Percentiles rank a stretch among this genome's conserved stretches.
These are phyloP conservation scores for Carabus problematicus DNA, from an alignment of 2,888 invertebrate genomes.

Conservation along the genomic window DNA sequence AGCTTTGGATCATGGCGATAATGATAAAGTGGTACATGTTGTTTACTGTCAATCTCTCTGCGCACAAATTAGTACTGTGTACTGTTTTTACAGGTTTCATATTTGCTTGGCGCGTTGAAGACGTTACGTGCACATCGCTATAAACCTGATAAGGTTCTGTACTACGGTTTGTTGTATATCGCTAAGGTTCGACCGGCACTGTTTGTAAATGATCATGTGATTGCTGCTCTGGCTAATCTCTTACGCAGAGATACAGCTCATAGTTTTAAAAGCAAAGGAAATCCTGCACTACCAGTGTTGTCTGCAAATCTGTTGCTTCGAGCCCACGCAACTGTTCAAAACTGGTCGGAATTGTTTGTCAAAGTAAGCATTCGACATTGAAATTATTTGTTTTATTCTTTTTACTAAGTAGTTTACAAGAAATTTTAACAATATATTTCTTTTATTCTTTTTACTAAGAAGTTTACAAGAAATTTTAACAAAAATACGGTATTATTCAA, in stretches of 20 bases:
- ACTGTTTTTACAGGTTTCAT: conserved; percentile 64
- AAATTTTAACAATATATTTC: too few relatives aligned
- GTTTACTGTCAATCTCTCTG: conserved; percentile 1
- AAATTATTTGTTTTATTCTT: neutral
- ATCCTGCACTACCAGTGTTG: conserved; percentile 79
- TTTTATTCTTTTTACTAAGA: too few relatives aligned
- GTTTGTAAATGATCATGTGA: conserved; percentile 77
- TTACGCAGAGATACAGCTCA: conserved; percentile 70
- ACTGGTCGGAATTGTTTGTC: conserved; percentile 93
- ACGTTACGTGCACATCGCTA: conserved; percentile 77
- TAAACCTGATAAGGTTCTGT: conserved; percentile 82
- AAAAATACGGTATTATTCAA: too few relatives aligned
- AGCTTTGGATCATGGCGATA: conserved; percentile 80
- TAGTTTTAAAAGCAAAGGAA: conserved; percentile 77
- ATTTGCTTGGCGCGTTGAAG: conserved; percentile 89
- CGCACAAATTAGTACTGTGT: conserved; percentile 17
- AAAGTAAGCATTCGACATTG: conserved; percentile 65
- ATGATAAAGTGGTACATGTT: conserved; percentile 72
- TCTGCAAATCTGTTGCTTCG: conserved; percentile 84
- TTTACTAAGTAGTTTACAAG: too few relatives aligned
- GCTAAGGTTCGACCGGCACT: conserved; percentile 80
- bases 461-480: too few relatives aligned
- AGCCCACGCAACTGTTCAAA: conserved; percentile 80
- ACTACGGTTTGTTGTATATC: conserved; percentile 79
- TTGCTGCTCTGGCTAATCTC: conserved; percentile 80